Conservation (phyloP, 2,113 vertebrate genomes). For the Fulica atra region DNA sequence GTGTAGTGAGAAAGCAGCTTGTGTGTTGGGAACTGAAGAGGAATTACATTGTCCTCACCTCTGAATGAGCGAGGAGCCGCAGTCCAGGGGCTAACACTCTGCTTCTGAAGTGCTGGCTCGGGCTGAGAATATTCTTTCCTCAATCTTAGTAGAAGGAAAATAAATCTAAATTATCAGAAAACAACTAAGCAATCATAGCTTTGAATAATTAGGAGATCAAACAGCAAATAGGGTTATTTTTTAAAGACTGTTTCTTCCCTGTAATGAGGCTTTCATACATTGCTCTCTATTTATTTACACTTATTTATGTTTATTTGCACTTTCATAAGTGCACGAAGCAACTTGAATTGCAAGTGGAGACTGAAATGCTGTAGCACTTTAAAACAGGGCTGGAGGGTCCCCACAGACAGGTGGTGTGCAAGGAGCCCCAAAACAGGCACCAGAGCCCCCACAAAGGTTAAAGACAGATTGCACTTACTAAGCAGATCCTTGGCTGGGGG, state of each 20-base stretch:
- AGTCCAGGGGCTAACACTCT: not conserved
- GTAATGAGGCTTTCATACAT: not conserved
- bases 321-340: not conserved
- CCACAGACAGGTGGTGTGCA: not conserved
- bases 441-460: not conserved
- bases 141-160: not conserved
- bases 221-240: not conserved
- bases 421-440: not conserved
- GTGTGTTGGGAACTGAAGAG: not conserved
- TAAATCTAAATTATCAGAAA: not conserved
- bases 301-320: no score
- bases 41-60: not conserved
- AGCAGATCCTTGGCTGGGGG: not conserved
- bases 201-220: not conserved
- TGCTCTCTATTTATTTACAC: not conserved
- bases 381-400: not conserved
- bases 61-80: not conserved
- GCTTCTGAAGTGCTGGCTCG: not conserved
- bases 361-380: not conserved
- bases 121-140: not conserved
- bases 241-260: not conserved
- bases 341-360: not conserved
- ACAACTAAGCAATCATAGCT: fast-evolving
- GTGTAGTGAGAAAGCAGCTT: not conserved
- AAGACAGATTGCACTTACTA: not conserved